Base-by-base conservation (phyloP, 2,888 invertebrate species). In the Ariolimax columbianus region DNA sequence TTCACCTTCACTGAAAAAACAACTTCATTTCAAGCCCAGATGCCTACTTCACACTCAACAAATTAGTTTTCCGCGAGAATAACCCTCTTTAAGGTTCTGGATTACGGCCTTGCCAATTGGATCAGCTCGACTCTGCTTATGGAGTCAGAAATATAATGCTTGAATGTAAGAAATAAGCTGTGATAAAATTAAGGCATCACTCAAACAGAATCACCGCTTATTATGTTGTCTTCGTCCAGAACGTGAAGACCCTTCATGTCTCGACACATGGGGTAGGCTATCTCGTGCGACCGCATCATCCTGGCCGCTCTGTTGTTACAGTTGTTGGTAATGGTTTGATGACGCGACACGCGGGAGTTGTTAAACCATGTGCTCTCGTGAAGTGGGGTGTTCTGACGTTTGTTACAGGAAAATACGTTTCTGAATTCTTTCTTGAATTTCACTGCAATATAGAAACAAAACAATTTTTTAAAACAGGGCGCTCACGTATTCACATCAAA, bases 371-470 rank as follows among this genome's bases (percentile, higher is more conserved):
- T 83, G 63, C 87, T 84, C 84, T 87, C 86, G 73, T 84, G 82
- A 47, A 82, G 43, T 43, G 77, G 78, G 33, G 70, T 82, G 55
- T 82, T 81, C 68, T 82, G 73, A 3, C 83, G 80, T 11, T 83
- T 77, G 14, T 55, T 33, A 66, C 87, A 87, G 75, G 86, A 86
- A 70, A 87, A 88, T 40, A 88, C 88, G 70, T 87, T 84, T 40
- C 87, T 84, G 77, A 88, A 88, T 85, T 88, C 88, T 36, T 87
- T 87, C 82, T 87, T 86, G 86, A 88, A 88, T 84, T 88, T 88
- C n/a, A 87, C 88, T 88, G 87, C 70, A 85, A 82, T 4, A 23
- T 3, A 72, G 7, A 55, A 55, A 6, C 3, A 55, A 55, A 55
- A 55, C 17, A 55, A 55, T 6, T 17, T 11, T 11, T 11, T 47